A percentile compares a stretch with the other conserved stretches of the same genome.
Evolutionary conservation across 2,888 invertebrate genomes (phyloP).

Genomic region (Meliscaeva auricollis): DNA sequence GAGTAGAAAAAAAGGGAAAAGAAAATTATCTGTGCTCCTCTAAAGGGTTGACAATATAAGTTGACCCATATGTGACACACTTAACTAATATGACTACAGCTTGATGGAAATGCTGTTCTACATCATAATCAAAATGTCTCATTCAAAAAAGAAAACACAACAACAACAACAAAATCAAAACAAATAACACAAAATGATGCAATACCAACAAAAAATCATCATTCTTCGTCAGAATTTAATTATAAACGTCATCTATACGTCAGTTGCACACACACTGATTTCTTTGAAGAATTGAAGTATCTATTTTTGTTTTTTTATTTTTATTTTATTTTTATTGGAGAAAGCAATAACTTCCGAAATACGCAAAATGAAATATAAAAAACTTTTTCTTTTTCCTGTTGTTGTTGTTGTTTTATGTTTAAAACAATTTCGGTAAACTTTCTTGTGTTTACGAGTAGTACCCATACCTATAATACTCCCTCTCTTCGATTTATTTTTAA

Average conservation of each 20-base stretch:
- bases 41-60: slow-evolving; percentile 53
- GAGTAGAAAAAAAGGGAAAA: slow-evolving; percentile 24
- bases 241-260: slow-evolving; percentile 18
- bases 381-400: slow-evolving; percentile 58
- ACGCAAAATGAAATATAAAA: slow-evolving; percentile 47
- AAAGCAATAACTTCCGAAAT: slow-evolving; percentile 58
- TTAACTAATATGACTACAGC: slow-evolving; percentile 33
- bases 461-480: background rate
- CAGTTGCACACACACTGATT: slow-evolving; percentile 12
- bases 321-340: slow-evolving; percentile 44
- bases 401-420: slow-evolving; percentile 14
- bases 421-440: slow-evolving; percentile 35
- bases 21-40: slow-evolving; percentile 39
- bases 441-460: slow-evolving; percentile 27
- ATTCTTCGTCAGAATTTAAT: slow-evolving; percentile 44
- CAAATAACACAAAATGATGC: slow-evolving; percentile 7
- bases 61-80: slow-evolving; percentile 64
- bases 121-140: slow-evolving; percentile 41
- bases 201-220: slow-evolving; percentile 36
- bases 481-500: slow-evolving; percentile 7
- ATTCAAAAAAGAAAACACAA: slow-evolving; percentile 30
- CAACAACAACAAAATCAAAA: slow-evolving; percentile 17
- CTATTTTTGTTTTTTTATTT: slow-evolving; percentile 2
- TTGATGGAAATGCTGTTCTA: slow-evolving; percentile 34
- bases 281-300: background rate